A percentile compares a stretch with the other conserved stretches of the same genome.
phyloP scores from a whole-genome alignment of 2,797 vertebrate genomes.

The Hypotaenidia philippensis region DNA sequence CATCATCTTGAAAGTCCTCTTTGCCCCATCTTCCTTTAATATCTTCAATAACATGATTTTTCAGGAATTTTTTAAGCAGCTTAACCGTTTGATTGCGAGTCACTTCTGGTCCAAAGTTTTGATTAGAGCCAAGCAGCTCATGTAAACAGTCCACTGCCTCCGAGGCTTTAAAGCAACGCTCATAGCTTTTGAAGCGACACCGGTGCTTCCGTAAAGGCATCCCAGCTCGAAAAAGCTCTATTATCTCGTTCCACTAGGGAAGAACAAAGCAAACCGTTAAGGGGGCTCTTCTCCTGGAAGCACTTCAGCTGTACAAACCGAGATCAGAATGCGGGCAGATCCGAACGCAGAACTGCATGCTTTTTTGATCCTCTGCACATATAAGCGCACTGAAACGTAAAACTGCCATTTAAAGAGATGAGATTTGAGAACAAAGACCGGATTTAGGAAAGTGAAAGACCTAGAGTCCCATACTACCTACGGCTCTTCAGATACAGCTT shows the following conservation, averaged over 20 bases:
- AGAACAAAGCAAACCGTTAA: neutral
- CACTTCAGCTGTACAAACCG: fast-evolving
- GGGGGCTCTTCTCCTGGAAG: neutral
- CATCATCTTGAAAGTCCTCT: conserved; percentile 93
- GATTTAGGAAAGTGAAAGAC: too few relatives aligned
- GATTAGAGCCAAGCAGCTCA: conserved; percentile 86
- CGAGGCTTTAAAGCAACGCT: conserved; percentile 89
- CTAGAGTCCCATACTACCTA: fast-evolving
- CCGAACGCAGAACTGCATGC: fast-evolving
- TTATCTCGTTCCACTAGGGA: conserved; percentile 94
- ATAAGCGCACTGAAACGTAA: neutral
- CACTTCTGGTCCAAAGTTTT: conserved; percentile 95
- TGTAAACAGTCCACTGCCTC: conserved; percentile 92
- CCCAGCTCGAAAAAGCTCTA: conserved; percentile 90
- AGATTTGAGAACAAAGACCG: neutral
- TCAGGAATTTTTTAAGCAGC: conserved; percentile 93
- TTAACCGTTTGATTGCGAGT: conserved; percentile 92
- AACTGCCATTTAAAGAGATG: fast-evolving
- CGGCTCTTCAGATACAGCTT: fast-evolving
- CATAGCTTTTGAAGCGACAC: conserved; percentile 90
- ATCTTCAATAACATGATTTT: conserved; percentile 95
- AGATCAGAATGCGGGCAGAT: fast-evolving
- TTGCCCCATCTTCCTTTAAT: conserved; percentile 93
- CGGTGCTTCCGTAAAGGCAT: conserved; percentile 93
- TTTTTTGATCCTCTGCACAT: fast-evolving